Evolutionary conservation across 2,888 invertebrate species (phyloP), one percentile per base, ranked within the genome.

Genomic region (Aphrophora alni): DNA sequence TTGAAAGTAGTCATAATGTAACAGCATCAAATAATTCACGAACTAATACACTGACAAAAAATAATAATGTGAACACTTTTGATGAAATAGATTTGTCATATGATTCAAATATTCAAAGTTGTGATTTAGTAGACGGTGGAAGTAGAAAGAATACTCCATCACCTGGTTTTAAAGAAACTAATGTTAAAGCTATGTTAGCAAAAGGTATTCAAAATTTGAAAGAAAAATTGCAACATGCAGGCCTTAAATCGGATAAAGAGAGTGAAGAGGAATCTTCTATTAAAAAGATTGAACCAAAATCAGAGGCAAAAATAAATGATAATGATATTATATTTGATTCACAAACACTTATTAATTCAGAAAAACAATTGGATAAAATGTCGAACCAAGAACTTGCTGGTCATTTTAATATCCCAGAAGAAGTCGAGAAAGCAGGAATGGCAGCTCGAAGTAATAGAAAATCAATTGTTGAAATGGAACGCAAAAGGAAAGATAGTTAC

Each of bases 361-460:
- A 59, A 59, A 59, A 59, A 59, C 59, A 59, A 14, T 21, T 59
- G 59, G 21, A 59, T 21, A 59, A 59, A n/a, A 59, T 59, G 59
- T 21, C 59, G 21, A 59, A 59, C 21, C 59, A 59, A 21, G 59
- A 59, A 21, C 59, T 59, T 21, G 21, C 14, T 21, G 59, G 59
- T 10, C 59, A 59, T 59, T 59, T 59, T 59, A 92, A 84, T 91
- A 91, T 85, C 88, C 90, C 83, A 89, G 92, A 85, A 90, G 92
- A 38, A 91, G 93, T 94, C 89, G 89, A 93, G 81, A 92, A 93
- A 77, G 94, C 94, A 0, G 94, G 93, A 0, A 91, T 92, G 87
- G 93, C 92, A 0, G 94, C 94, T 0, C 89, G 91, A 84, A 91
- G 90, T 80, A 94, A 94, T 84, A 89, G 94, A 74, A 93, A 92